phyloP scores from a whole-genome alignment of 2,888 invertebrate genomes.

The Dinocampus coccinellae region DNA sequence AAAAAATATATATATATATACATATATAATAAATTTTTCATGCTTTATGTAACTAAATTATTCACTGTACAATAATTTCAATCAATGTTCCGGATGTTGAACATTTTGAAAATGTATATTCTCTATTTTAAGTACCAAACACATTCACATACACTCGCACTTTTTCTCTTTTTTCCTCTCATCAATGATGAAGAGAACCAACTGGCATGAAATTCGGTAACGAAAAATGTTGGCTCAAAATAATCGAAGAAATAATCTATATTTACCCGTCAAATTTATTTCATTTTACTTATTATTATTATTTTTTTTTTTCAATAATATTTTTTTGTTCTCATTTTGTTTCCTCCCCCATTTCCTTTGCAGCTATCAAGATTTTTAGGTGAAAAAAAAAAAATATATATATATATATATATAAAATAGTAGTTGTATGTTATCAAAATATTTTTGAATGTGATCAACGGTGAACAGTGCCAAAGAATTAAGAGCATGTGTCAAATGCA shows the following conservation, averaged over 20 bases:
- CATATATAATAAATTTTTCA: neutral
- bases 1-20: too few relatives aligned
- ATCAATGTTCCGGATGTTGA: constrained; percentile 25
- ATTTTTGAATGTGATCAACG: constrained; percentile 7
- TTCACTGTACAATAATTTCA: constrained; percentile 35
- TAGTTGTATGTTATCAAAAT: constrained; percentile 16
- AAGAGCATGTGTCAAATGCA: constrained; percentile 1
- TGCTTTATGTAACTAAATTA: neutral
- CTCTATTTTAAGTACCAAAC: constrained; percentile 44
- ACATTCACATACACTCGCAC: too few relatives aligned
- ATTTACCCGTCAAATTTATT: constrained; percentile 1
- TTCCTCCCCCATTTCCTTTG: too few relatives aligned
- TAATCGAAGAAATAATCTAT: constrained; percentile 15
- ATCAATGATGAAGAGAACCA: constrained; percentile 14
- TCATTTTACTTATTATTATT: neutral
- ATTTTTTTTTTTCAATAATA: constrained; percentile 1
- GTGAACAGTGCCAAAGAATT: constrained; percentile 29
- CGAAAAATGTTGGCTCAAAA: constrained; percentile 21
- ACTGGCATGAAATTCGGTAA: constrained; percentile 12
- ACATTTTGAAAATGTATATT: constrained; percentile 28
- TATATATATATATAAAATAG: constrained; percentile 16
- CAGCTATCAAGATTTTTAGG: constrained; percentile 1
- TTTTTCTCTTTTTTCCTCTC: too few relatives aligned
- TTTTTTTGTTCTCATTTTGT: neutral
- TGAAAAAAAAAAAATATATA: too few relatives aligned